Conservation (phyloP, 2,888 invertebrate genomes). For the Sylvicola fuscatus region DNA sequence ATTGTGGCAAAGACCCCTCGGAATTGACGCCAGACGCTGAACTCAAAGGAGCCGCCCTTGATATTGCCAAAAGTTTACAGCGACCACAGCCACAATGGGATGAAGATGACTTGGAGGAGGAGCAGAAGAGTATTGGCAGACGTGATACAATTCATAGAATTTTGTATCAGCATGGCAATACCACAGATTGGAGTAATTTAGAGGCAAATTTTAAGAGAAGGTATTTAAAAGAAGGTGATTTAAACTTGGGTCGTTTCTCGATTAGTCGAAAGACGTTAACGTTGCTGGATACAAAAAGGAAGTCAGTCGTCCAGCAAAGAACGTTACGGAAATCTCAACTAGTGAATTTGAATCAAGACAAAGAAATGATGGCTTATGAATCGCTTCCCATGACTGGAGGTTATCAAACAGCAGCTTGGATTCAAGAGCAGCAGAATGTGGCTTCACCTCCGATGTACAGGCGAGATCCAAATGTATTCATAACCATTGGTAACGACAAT, state of each 20-base stretch:
- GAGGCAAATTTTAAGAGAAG: constrained; percentile 21
- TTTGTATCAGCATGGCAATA: constrained; percentile 14
- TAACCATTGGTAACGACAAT: too few relatives aligned
- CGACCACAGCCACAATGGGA: constrained; percentile 20
- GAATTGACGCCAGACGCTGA: constrained; percentile 24
- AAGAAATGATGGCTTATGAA: too few relatives aligned
- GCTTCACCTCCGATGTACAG: too few relatives aligned
- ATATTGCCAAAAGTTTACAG: constrained; percentile 35
- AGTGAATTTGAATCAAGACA: not conserved
- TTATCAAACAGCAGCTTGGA: too few relatives aligned
- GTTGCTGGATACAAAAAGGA: constrained; percentile 8
- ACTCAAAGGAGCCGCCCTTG: constrained; percentile 36
- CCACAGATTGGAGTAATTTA: constrained; percentile 20
- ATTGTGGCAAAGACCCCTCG: constrained; percentile 10
- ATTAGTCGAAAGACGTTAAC: constrained; percentile 20
- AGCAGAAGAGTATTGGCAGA: constrained; percentile 12
- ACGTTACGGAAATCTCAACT: constrained; percentile 3
- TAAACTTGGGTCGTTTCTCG: constrained; percentile 17
- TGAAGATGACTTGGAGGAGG: constrained; percentile 16
- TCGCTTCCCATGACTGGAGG: too few relatives aligned
- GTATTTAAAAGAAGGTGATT: constrained; percentile 17
- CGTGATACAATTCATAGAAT: constrained; percentile 20
- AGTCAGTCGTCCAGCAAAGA: constrained; percentile 4
- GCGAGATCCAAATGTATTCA: too few relatives aligned
- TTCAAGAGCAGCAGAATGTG: too few relatives aligned